phyloP scores from a whole-genome alignment of 1,140 invertebrate genomes.

The Zaprionus ornatus region DNA sequence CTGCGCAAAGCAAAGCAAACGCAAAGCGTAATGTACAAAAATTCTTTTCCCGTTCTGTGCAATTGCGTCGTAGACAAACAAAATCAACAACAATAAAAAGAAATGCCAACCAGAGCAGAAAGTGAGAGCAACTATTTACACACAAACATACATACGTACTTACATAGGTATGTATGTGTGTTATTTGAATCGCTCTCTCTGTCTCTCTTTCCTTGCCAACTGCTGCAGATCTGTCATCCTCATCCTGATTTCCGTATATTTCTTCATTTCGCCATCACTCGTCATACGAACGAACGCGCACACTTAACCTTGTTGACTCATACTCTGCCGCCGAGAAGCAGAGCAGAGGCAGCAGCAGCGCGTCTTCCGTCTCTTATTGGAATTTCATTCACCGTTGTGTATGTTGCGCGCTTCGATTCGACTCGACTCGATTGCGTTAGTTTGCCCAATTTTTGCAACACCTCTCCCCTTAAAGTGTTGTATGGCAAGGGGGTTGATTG shows the following conservation, averaged over 20 bases:
- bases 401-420: background rate
- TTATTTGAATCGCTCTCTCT: background rate
- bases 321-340: slow-evolving; percentile 31
- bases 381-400: slow-evolving; percentile 51
- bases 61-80: slow-evolving; percentile 73
- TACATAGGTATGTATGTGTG: background rate
- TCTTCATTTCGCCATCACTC: slow-evolving; percentile 23
- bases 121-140: slow-evolving; percentile 29
- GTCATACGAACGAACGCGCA: slow-evolving; percentile 29
- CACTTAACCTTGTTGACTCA: slow-evolving; percentile 70
- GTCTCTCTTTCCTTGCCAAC: background rate
- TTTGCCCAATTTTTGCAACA: slow-evolving; percentile 34
- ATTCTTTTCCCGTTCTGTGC: slow-evolving; percentile 54
- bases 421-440: slow-evolving; percentile 37
- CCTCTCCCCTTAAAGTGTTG: no score
- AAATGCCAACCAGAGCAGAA: slow-evolving; percentile 46
- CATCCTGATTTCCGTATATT: slow-evolving; percentile 48
- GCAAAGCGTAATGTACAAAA: slow-evolving; percentile 60
- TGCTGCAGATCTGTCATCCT: slow-evolving; percentile 2
- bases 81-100: slow-evolving; percentile 57
- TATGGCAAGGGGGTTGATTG: slow-evolving; percentile 7
- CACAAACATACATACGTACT: background rate
- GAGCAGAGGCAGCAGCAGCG: slow-evolving; percentile 12
- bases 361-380: slow-evolving; percentile 51
- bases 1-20: slow-evolving; percentile 41